phyloP scores from a whole-genome alignment of 2,113 vertebrate genomes.

The Pteronura brasiliensis region DNA sequence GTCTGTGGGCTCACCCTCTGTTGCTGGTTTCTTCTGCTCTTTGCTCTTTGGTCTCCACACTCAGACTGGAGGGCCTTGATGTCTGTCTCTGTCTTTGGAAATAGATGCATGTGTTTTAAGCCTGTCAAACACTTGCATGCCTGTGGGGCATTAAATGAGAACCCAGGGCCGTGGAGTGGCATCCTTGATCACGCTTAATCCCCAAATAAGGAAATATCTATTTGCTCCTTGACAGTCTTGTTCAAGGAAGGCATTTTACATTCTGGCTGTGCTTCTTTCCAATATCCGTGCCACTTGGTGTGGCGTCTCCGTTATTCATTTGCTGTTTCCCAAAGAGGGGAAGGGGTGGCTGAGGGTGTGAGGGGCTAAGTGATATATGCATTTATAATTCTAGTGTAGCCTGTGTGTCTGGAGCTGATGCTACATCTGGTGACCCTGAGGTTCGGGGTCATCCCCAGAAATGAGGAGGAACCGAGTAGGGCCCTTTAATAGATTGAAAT shows the following conservation, averaged over 20 bases:
- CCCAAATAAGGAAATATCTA: background rate
- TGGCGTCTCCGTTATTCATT: background rate
- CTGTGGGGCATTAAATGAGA: constrained; percentile 19
- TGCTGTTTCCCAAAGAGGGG: background rate
- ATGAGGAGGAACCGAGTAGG: background rate
- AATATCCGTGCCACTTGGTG: background rate
- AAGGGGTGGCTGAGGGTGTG: no score
- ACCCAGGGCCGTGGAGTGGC: background rate
- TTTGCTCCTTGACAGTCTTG: background rate
- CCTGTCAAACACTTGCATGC: background rate
- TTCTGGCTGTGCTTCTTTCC: background rate
- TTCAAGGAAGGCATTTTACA: background rate
- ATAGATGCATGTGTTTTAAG: constrained; percentile 39
- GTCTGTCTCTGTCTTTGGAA: background rate
- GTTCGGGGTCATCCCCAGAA: background rate
- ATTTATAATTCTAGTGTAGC: background rate
- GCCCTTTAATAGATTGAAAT: background rate
- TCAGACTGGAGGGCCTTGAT: background rate
- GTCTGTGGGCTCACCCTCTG: rapidly evolving
- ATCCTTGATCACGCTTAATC: background rate
- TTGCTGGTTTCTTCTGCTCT: background rate
- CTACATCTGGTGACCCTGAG: background rate
- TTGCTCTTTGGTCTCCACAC: background rate
- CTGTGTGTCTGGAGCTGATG: background rate
- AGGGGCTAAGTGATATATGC: background rate